phyloP scores from a whole-genome alignment of 2,888 invertebrate species.

The Pteria penguin region DNA sequence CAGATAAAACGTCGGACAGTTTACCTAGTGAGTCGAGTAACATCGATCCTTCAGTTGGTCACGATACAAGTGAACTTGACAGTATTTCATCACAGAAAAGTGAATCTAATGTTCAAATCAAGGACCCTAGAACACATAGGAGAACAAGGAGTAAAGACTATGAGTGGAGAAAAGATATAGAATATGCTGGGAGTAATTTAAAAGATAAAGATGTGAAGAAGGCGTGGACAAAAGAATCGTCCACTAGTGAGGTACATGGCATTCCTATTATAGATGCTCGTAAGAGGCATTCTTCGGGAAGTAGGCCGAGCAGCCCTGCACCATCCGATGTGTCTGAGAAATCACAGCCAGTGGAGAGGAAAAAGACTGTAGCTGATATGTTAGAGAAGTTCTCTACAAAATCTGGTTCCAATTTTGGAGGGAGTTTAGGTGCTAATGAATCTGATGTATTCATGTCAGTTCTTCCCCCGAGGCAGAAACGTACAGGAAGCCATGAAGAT shows the following conservation, averaged over 20 bases:
- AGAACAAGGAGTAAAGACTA: conserved; percentile 60
- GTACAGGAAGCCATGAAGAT: conserved; percentile 54
- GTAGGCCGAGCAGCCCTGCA: conserved; percentile 70
- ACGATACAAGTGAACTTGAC: conserved; percentile 18
- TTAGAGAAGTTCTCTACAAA: conserved; percentile 61
- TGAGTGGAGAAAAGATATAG: conserved; percentile 56
- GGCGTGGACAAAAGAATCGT: conserved; percentile 47
- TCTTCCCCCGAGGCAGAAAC: conserved; percentile 47
- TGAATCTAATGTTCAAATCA: background rate
- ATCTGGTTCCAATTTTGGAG: conserved; percentile 50
- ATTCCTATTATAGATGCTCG: conserved; percentile 69
- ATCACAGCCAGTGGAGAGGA: conserved; percentile 47
- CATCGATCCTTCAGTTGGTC: background rate
- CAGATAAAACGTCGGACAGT: background rate
- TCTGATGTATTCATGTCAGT: conserved; percentile 46
- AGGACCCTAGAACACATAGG: conserved; percentile 31
- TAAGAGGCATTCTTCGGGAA: conserved; percentile 66
- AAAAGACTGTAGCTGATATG: conserved; percentile 64
- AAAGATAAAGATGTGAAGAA: conserved; percentile 25
- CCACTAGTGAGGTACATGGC: conserved; percentile 54
- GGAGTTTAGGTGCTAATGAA: conserved; percentile 49
- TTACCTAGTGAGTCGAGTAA: background rate
- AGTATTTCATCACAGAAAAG: background rate
- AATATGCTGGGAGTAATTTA: conserved; percentile 21
- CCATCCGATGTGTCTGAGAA: conserved; percentile 55